phyloP scores from a whole-genome alignment of 1,140 invertebrate genomes.

The Drusus annulatus region DNA sequence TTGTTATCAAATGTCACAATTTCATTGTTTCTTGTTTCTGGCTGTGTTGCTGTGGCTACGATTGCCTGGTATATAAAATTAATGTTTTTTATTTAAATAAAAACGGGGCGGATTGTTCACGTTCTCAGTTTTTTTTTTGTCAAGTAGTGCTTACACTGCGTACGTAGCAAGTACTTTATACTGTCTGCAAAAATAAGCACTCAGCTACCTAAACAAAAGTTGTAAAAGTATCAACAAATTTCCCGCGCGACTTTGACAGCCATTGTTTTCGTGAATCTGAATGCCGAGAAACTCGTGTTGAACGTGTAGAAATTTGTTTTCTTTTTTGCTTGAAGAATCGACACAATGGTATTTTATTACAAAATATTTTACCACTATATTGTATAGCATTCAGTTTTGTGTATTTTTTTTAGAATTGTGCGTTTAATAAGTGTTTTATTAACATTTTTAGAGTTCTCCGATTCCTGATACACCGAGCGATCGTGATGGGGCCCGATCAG shows the following conservation, averaged over 20 bases:
- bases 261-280: background rate
- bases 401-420: background rate
- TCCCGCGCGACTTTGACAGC: constrained; percentile 27
- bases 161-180: background rate
- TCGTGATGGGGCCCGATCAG: constrained; percentile 67
- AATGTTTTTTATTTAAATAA: too few relatives aligned
- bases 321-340: background rate
- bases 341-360: background rate
- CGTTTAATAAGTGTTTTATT: background rate
- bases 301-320: background rate
- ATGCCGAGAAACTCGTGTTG: background rate
- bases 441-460: constrained; percentile 66
- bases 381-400: background rate
- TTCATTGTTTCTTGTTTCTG: too few relatives aligned
- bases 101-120: too few relatives aligned
- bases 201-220: background rate
- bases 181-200: background rate
- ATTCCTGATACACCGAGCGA: constrained; percentile 68
- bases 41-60: too few relatives aligned
- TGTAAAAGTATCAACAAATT: constrained; percentile 2
- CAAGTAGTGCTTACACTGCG: too few relatives aligned
- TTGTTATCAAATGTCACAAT: too few relatives aligned
- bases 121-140: too few relatives aligned
- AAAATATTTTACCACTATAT: background rate
- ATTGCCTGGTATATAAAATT: too few relatives aligned